Evolutionary conservation across 1,140 invertebrate species (phyloP).

Genomic region (Paralvinella palmiformis): DNA sequence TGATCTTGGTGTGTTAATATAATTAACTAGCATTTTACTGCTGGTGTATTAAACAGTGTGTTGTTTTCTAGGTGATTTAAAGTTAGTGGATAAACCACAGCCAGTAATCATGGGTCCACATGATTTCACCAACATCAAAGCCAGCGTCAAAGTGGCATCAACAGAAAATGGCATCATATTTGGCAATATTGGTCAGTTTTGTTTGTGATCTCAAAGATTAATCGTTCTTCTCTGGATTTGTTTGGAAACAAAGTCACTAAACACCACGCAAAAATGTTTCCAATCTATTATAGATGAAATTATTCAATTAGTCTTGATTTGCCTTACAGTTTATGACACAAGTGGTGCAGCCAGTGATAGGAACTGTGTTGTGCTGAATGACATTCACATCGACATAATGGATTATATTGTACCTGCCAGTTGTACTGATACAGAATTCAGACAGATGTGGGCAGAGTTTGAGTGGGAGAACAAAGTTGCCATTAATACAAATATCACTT

Average conservation of each 20-base stretch:
- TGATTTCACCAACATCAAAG: slow-evolving; percentile 97
- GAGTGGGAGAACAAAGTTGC: slow-evolving; percentile 99
- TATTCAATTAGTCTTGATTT: slow-evolving; percentile 22
- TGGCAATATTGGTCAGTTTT: slow-evolving; percentile 83
- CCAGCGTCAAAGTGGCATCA: slow-evolving; percentile 78
- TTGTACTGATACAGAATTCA: slow-evolving; percentile 91
- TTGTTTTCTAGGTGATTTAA: slow-evolving; percentile 71
- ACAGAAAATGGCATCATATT: slow-evolving; percentile 99
- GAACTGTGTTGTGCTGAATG: slow-evolving; percentile 96
- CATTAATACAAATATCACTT: slow-evolving; percentile 89
- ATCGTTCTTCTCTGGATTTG: no score
- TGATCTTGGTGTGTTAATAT: no score
- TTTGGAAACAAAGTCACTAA: no score
- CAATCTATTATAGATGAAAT: no score
- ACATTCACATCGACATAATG: slow-evolving; percentile 99
- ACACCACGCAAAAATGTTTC: no score
- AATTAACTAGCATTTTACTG: slow-evolving; percentile 92
- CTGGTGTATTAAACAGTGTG: slow-evolving; percentile 23
- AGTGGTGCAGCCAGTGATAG: slow-evolving; percentile 85
- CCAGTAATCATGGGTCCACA: slow-evolving; percentile 90
- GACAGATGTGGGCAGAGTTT: slow-evolving; percentile 99
- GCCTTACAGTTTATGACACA: slow-evolving; percentile 80
- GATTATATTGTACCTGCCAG: slow-evolving; percentile 98
- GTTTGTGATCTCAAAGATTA: no score
- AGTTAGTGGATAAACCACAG: slow-evolving; percentile 94